Conservation (phyloP, 1,140 invertebrate species). For the Pogonus chalceus region DNA sequence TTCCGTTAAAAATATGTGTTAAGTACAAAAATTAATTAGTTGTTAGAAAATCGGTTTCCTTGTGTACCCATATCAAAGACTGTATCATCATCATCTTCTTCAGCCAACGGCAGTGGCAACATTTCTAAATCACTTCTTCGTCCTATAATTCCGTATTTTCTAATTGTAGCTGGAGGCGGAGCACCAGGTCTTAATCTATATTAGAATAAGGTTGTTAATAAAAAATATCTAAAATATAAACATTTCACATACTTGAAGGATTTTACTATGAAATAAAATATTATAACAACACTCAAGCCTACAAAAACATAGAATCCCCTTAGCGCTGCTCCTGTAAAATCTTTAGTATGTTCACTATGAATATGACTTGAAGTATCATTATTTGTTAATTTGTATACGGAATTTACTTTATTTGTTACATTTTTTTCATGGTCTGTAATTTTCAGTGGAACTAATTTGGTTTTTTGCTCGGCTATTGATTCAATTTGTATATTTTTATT, state of each 20-base stretch:
- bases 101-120: slow-evolving; percentile 44
- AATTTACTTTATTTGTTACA: too few relatives aligned
- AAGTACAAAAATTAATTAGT: slow-evolving; percentile 1
- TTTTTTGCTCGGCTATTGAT: too few relatives aligned
- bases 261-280: slow-evolving; percentile 40
- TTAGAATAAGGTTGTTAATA: slow-evolving; percentile 3
- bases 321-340: slow-evolving; percentile 31
- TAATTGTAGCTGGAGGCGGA: slow-evolving; percentile 36
- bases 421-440: too few relatives aligned
- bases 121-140: slow-evolving; percentile 47
- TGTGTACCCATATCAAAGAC: slow-evolving; percentile 37
- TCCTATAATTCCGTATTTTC: slow-evolving; percentile 45
- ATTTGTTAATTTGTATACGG: too few relatives aligned
- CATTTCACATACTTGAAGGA: slow-evolving; percentile 36
- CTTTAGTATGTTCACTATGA: too few relatives aligned
- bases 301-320: slow-evolving; percentile 42
- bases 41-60: slow-evolving; percentile 1
- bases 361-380: too few relatives aligned
- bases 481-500: too few relatives aligned
- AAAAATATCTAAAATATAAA: slow-evolving; percentile 8
- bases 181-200: slow-evolving; percentile 27
- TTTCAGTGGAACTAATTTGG: too few relatives aligned
- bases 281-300: slow-evolving; percentile 36
- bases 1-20: neutral
- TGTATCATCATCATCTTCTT: slow-evolving; percentile 48